Base-by-base conservation (phyloP, 1,140 invertebrate genomes). In the Frieseomelitta varia region DNA sequence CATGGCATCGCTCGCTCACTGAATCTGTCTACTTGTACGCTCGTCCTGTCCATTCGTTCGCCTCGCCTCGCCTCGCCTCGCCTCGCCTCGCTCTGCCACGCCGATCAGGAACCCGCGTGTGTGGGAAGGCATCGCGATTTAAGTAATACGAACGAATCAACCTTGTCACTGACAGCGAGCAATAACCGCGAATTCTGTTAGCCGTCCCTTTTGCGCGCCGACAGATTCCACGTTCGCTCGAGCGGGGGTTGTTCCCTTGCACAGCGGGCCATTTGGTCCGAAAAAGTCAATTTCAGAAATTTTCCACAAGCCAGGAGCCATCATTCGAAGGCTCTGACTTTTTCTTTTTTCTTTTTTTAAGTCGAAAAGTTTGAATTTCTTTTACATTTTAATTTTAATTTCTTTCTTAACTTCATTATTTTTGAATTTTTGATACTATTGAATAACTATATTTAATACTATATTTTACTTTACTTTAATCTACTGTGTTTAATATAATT, bases 21-120 rank as follows among this genome's bases (percentile, higher is more conserved):
- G 90, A 90, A 90, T 90, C 89, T 78, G 87, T 90, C 85, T 86
- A 81, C 79, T 81, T 79, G 82, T 88, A 85, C 72, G 82, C 85
- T 79, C 87, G 80, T 81, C 74, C 72, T 81, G 79, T 85, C 76
- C 82, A 78, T 90, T 87, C 82, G 78, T 87, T 83, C 80, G 74
- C 69, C 83, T 68, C 30, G 73, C 65, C 39, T 47, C 39, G 39
- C 8, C 39, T 47, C 39, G 39, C 0, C 39, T 47, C 39, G 34
- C 34, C 2, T 4, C 34, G 34, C 34, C 30, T 30, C 30, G 30
- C 30, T 30, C 2, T 30, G 34, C 34, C 34, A 4, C 85, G 81
- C 79, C 80, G 75, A 47, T 30, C 77, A 55, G 53, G 53, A 65
- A 65, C 58, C 53, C 86, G 67, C 56, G 77, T 79, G 87, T 86